Conservation (phyloP, 2,113 vertebrate genomes). For the Larimichthys polyactis region DNA sequence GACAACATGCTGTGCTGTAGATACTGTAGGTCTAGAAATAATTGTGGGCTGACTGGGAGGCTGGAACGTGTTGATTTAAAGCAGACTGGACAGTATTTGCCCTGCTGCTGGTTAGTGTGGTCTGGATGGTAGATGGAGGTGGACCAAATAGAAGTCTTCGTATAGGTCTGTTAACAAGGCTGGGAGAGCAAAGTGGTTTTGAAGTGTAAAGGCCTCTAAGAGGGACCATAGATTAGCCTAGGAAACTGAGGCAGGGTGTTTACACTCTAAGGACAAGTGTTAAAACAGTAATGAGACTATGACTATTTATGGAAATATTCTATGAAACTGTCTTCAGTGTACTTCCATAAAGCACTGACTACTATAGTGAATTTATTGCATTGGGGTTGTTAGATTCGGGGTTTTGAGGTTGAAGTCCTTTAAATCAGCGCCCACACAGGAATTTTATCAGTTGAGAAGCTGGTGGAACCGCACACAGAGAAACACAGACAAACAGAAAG, state of each 20-base stretch:
- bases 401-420: constrained; percentile 12
- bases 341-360: constrained; percentile 29
- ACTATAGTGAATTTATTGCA: constrained; percentile 38
- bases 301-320: constrained; percentile 30
- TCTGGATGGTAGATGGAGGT: neutral
- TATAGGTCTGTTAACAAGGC: neutral
- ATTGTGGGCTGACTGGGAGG: constrained; percentile 21
- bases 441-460: constrained; percentile 38
- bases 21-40: constrained; percentile 24
- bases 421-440: constrained; percentile 39
- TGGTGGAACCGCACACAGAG: constrained; percentile 55
- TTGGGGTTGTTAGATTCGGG: constrained; percentile 23
- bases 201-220: constrained; percentile 14
- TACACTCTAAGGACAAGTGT: constrained; percentile 9
- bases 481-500: constrained; percentile 73
- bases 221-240: constrained; percentile 11
- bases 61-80: constrained; percentile 57
- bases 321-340: constrained; percentile 33
- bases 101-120: constrained; percentile 28
- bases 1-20: constrained; percentile 28
- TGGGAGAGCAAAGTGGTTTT: constrained; percentile 21
- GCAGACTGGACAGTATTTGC: constrained; percentile 32
- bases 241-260: constrained; percentile 3
- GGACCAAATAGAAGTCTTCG: neutral
- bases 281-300: constrained; percentile 19